Evolutionary conservation across 2,888 invertebrate species (phyloP), one percentile per base, ranked within the genome.

Genomic region (Philhelius pedissequus): DNA sequence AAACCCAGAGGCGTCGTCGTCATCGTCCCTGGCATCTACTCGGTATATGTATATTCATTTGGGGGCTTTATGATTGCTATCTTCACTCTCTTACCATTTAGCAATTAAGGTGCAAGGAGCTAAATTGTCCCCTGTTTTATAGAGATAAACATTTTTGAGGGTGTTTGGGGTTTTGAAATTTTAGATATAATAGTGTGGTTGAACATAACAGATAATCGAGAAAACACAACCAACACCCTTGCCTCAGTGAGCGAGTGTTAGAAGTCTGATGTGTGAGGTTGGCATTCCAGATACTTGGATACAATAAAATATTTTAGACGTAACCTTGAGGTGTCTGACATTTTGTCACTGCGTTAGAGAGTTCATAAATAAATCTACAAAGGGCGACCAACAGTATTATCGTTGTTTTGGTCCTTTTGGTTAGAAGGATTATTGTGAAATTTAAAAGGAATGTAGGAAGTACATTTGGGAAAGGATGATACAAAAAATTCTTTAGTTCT

Each of bases 321-420:
- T 32, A 83, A 64, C 77, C 69, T 69, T 45, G 56, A 56, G 71
- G 73, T 56, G 64, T 62, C 68, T 79, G 54, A 74, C 79, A 54
- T 60, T 56, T 60, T 56, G 27, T 15, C 27, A 27, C 27, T 43
- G n/a, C 8, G 15, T 15, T n/a, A 18, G 43, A 18, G 11, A 56
- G 56, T 56, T 56, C 32, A 43, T 56, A 18, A 27, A 43, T 43
- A n/a, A 43, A 18, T 13, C 13, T 18, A 0, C 4, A 11, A 62
- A 43, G 27, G 43, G 15, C n/a, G n/a, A 60, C 3, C 20, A 6
- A 32, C 4, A 35, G 4, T 13, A 20, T 15, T 43, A 60, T 43
- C 13, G 25, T 60, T 62, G 0, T 1, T 56, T 35, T 20, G 9
- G 56, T 15, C 43, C 27, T 62, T 27, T 62, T 43, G 2, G 40